Percentiles rank a stretch among this genome's conserved stretches.
Conservation (phyloP, 2,888 invertebrate genomes). For the Palloptera scutellata region DNA sequence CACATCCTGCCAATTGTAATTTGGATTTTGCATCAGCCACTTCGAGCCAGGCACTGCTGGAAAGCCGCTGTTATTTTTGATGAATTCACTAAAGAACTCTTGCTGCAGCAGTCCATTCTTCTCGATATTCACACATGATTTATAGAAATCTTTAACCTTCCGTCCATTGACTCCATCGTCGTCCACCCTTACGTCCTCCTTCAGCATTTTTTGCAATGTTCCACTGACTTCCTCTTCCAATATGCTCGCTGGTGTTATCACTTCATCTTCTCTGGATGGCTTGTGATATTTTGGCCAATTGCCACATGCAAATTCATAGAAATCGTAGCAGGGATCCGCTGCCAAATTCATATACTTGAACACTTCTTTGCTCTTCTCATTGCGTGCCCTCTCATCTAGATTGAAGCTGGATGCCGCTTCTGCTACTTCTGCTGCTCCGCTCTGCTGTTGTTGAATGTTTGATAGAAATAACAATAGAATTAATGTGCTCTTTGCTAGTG, state of each 20-base stretch:
- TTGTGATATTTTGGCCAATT: slow-evolving; percentile 46
- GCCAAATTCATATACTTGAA: slow-evolving; percentile 49
- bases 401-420: slow-evolving; percentile 40
- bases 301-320: slow-evolving; percentile 60
- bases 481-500: slow-evolving; percentile 1
- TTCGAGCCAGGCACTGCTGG: slow-evolving; percentile 54
- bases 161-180: slow-evolving; percentile 49
- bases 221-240: slow-evolving; percentile 43
- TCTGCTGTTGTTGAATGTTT: not conserved
- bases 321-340: slow-evolving; percentile 56
- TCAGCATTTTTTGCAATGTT: slow-evolving; percentile 47
- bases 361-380: slow-evolving; percentile 47
- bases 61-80: slow-evolving; percentile 55
- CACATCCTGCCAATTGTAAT: slow-evolving; percentile 55
- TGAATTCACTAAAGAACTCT: slow-evolving; percentile 50
- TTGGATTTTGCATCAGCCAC: slow-evolving; percentile 50
- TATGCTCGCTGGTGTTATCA: slow-evolving; percentile 35
- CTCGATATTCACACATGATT: slow-evolving; percentile 50
- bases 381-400: slow-evolving; percentile 47
- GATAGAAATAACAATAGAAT: slow-evolving; percentile 6
- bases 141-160: slow-evolving; percentile 57
- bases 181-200: slow-evolving; percentile 46
- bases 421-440: not conserved
- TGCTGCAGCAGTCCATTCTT: slow-evolving; percentile 47
- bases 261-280: slow-evolving; percentile 22